Evolutionary conservation across 1,140 invertebrate species (phyloP).

Genomic region (Sweltsa coloradensis): DNA sequence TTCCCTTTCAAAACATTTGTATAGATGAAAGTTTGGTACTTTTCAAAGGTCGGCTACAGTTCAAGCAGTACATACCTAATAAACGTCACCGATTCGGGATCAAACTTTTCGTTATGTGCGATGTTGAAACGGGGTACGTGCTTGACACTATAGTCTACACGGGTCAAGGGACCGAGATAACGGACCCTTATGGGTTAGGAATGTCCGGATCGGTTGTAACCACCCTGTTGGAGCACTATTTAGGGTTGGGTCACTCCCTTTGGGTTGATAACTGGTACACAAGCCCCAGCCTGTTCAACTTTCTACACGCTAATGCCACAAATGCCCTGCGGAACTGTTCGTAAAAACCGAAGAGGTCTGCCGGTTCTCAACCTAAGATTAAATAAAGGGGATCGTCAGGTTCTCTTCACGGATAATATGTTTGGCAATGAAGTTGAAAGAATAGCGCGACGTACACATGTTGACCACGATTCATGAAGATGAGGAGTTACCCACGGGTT

Average conservation of each 20-base stretch:
- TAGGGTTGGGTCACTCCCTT: conserved; percentile 18
- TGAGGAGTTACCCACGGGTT: conserved; percentile 13
- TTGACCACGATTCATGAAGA: conserved; percentile 20
- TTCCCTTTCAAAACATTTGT: conserved; percentile 17
- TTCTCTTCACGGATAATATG: conserved; percentile 18
- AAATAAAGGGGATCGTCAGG: too few relatives aligned
- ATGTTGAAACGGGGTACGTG: conserved; percentile 25
- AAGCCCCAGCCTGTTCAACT: conserved; percentile 17
- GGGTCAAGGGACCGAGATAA: conserved; percentile 17
- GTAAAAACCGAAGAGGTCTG: conserved; percentile 21
- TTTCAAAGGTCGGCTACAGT: conserved; percentile 20
- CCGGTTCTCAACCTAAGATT: conserved; percentile 20
- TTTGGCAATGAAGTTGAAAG: conserved; percentile 22
- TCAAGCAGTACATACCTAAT: conserved; percentile 21
- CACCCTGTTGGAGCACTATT: conserved; percentile 20
- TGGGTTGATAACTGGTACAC: conserved; percentile 16
- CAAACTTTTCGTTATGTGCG: conserved; percentile 21
- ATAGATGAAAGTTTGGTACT: conserved; percentile 21
- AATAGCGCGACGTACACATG: conserved; percentile 23
- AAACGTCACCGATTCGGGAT: conserved; percentile 21
- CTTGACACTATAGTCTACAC: conserved; percentile 26
- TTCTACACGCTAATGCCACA: conserved; percentile 21
- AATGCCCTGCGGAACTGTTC: conserved; percentile 24
- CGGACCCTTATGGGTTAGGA: conserved; percentile 15
- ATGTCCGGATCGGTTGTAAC: conserved; percentile 21